A percentile compares a stretch with the other conserved stretches of the same genome.
phyloP scores from a whole-genome alignment of 1,140 invertebrate genomes.

The Microplitis demolitor region DNA sequence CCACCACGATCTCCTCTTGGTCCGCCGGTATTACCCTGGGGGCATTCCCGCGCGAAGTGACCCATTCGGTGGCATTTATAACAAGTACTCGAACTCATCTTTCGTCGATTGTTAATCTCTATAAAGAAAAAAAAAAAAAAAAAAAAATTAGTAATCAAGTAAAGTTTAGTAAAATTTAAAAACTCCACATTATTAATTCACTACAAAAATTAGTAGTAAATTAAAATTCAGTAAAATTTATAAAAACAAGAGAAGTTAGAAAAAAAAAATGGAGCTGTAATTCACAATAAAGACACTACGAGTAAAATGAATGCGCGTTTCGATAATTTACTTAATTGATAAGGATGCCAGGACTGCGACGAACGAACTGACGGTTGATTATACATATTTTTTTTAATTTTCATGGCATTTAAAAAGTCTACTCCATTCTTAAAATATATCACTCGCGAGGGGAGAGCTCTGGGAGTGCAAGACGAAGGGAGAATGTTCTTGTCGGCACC shows the following conservation, averaged over 20 bases:
- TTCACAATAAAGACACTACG: too few species aligned
- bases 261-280: too few species aligned
- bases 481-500: neutral
- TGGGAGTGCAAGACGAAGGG: neutral
- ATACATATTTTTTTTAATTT: neutral
- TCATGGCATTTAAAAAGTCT: conserved; percentile 9
- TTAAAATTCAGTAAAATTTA: neutral
- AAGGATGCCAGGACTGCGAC: too few species aligned
- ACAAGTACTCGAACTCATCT: conserved; percentile 71
- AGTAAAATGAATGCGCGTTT: too few species aligned
- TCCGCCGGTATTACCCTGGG: conserved; percentile 65
- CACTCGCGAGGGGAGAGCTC: conserved; percentile 5
- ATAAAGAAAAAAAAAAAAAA: neutral
- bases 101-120: conserved; percentile 32
- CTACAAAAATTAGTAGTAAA: neutral
- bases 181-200: neutral
- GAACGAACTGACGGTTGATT: too few species aligned
- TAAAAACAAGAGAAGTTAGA: too few species aligned
- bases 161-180: neutral
- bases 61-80: conserved; percentile 89
- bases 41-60: conserved; percentile 86
- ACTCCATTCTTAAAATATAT: conserved; percentile 18
- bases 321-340: too few species aligned
- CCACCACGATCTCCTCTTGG: conserved; percentile 61
- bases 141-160: too few species aligned